Percentiles rank a stretch among this genome's conserved stretches.
These are phyloP conservation scores for Drosophila nasuta DNA, from an alignment of 1,140 invertebrate genomes.

Conservation along the genomic window DNA sequence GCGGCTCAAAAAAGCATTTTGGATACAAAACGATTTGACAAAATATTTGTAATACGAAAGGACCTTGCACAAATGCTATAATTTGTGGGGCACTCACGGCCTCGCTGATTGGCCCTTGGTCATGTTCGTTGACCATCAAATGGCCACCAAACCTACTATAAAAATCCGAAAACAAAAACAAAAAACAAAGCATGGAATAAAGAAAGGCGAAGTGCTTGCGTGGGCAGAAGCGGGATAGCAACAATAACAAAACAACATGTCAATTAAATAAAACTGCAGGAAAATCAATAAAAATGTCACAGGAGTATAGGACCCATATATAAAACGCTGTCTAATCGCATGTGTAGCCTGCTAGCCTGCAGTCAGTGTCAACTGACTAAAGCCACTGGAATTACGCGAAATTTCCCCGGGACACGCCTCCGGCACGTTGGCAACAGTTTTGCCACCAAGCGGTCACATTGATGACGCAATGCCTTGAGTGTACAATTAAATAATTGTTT, in stretches of 20 bases:
- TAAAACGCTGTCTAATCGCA: slow-evolving; percentile 8
- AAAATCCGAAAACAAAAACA: slow-evolving; percentile 42
- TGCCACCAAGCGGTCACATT: slow-evolving; percentile 39
- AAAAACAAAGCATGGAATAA: slow-evolving; percentile 19
- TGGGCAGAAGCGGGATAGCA: slow-evolving; percentile 57
- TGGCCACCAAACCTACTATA: slow-evolving; percentile 18
- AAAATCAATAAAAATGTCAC: slow-evolving; percentile 78
- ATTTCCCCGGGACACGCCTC: slow-evolving; percentile 8
- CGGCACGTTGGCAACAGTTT: slow-evolving; percentile 15
- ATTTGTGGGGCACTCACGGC: slow-evolving; percentile 53
- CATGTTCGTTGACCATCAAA: slow-evolving; percentile 76
- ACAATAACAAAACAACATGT: slow-evolving; percentile 81
- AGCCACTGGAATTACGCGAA: slow-evolving; percentile 50
- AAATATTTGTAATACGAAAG: slow-evolving; percentile 27
- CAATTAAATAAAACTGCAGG: slow-evolving; percentile 82
- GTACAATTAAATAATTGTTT: slow-evolving; percentile 75
- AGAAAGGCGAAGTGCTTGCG: background rate
- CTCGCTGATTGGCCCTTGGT: slow-evolving; percentile 67
- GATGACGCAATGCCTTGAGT: slow-evolving; percentile 57
- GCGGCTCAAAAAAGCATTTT: slow-evolving; percentile 14
- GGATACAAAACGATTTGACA: slow-evolving; percentile 38
- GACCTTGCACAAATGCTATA: slow-evolving; percentile 65
- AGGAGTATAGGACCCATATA: background rate
- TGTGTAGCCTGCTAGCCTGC: slow-evolving; percentile 2
- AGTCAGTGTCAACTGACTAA: background rate